Evolutionary conservation across 2,113 vertebrate genomes (phyloP).

Genomic region (Melanostigma gelatinosum): DNA sequence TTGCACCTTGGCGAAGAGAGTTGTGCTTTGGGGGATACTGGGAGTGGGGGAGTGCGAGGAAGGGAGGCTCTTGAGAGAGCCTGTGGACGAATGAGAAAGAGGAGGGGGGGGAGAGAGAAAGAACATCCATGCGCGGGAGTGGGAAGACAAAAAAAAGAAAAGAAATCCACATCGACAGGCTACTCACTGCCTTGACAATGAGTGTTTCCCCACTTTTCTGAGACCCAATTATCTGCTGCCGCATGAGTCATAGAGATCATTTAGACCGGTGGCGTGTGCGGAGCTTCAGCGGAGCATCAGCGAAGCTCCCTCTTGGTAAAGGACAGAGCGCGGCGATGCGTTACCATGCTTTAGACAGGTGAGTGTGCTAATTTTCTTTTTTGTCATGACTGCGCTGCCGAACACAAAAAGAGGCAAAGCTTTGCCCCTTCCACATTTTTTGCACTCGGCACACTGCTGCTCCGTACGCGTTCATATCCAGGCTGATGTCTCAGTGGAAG

Average conservation of each 20-base stretch:
- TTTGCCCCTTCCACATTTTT: neutral
- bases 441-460: constrained; percentile 3
- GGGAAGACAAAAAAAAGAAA: constrained; percentile 2
- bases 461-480: neutral
- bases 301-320: constrained; percentile 31
- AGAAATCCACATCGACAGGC: neutral
- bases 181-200: constrained; percentile 45
- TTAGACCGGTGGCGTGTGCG: constrained; percentile 68
- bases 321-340: constrained; percentile 25
- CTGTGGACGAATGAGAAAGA: constrained; percentile 1
- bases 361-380: constrained; percentile 26
- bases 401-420: neutral
- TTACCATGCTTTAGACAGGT: constrained; percentile 48
- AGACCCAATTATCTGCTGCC: constrained; percentile 76
- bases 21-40: constrained; percentile 25
- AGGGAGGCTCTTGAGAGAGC: constrained; percentile 7
- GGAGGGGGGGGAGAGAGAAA: neutral
- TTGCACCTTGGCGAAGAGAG: constrained; percentile 55
- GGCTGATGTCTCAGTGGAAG: constrained; percentile 2
- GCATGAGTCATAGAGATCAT: constrained; percentile 75
- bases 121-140: constrained; percentile 23
- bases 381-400: neutral
- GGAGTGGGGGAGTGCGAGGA: neutral
- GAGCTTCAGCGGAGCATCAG: constrained; percentile 21
- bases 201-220: constrained; percentile 78